Conservation (phyloP, 1,140 invertebrate species). For the Monomorium pharaonis region DNA sequence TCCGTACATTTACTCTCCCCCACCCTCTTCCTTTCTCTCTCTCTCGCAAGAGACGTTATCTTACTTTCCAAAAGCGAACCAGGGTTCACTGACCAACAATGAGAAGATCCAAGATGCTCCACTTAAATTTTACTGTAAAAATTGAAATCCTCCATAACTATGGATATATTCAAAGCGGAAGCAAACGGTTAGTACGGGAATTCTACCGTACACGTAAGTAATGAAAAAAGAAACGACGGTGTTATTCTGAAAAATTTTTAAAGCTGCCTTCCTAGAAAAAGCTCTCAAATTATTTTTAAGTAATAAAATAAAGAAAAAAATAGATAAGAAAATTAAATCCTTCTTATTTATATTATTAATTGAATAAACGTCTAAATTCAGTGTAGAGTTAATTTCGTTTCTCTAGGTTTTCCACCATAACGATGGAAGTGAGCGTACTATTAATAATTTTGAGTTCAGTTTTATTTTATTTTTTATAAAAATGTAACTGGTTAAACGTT, state of each 20-base stretch:
- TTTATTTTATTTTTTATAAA: neutral
- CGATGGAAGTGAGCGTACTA: neutral
- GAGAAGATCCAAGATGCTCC: constrained; percentile 34
- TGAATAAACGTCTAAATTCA: neutral
- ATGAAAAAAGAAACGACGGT: constrained; percentile 1
- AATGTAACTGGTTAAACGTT: neutral
- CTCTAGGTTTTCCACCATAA: neutral
- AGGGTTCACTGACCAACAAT: constrained; percentile 30
- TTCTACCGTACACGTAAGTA: constrained; percentile 11
- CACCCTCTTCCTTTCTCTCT: neutral
- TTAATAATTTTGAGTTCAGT: neutral
- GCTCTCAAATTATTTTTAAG: neutral
- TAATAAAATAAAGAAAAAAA: neutral
- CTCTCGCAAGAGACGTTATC: constrained; percentile 39
- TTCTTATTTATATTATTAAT: neutral
- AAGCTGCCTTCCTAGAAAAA: neutral
- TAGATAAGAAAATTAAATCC: neutral
- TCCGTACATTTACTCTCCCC: neutral
- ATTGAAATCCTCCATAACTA: constrained; percentile 10
- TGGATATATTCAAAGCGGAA: constrained; percentile 22
- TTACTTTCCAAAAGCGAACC: constrained; percentile 41
- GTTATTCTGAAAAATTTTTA: constrained; percentile 24
- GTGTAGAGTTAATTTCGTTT: neutral
- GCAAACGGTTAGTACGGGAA: constrained; percentile 6
- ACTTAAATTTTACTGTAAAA: constrained; percentile 56